phyloP scores from a whole-genome alignment of 2,888 invertebrate species.

The Andrena hattorfiana region DNA sequence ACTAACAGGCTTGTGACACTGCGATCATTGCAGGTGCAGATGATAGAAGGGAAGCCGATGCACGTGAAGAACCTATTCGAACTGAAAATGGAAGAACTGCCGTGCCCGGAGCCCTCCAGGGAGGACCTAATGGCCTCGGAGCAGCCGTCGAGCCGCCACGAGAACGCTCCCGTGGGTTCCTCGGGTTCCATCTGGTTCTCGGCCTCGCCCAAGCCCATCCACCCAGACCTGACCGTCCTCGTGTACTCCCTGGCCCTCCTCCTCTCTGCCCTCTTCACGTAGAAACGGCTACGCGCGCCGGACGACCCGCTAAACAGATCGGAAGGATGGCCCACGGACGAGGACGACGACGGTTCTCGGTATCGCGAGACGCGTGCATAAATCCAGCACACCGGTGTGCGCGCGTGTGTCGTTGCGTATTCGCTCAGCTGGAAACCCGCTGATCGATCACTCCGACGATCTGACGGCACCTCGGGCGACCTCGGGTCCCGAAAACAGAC shows the following conservation, averaged over 20 bases:
- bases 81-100: conserved; percentile 80
- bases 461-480: neutral
- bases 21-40: conserved; percentile 70
- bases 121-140: conserved; percentile 84
- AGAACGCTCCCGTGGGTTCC: conserved; percentile 77
- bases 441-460: conserved; percentile 10
- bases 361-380: conserved; percentile 25
- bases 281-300: conserved; percentile 67
- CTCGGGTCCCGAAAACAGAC: neutral
- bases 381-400: conserved; percentile 15
- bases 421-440: conserved; percentile 24
- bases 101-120: conserved; percentile 80
- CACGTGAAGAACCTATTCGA: conserved; percentile 79
- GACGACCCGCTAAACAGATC: conserved; percentile 39
- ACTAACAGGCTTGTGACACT: neutral
- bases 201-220: conserved; percentile 68
- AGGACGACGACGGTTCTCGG: conserved; percentile 39
- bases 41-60: conserved; percentile 77
- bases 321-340: conserved; percentile 31
- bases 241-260: conserved; percentile 66
- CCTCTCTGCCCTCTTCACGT: conserved; percentile 76
- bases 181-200: conserved; percentile 78
- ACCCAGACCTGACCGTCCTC: conserved; percentile 64
- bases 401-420: conserved; percentile 20
- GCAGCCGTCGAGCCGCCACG: conserved; percentile 81